Evolutionary conservation across 2,888 invertebrate genomes (phyloP), one percentile per base, ranked within the genome.

Genomic region (Sinodicranocentrus sp.): DNA sequence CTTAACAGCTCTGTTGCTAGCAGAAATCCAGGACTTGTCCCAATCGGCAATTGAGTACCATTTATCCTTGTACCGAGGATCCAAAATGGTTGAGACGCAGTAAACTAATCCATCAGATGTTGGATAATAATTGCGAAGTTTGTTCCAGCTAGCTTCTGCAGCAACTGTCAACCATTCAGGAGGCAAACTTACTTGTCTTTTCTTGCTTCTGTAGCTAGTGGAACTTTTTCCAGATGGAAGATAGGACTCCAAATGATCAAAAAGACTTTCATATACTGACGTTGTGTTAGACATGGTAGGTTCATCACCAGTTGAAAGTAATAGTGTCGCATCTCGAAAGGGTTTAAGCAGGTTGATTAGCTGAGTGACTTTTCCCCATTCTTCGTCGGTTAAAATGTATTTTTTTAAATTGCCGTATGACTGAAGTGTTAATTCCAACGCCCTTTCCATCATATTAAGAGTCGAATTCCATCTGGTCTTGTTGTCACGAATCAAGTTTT

Each of bases 231-330:
- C 48, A n/a, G 2, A 6, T n/a, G 13, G 13, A 2, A 10, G n/a
- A 48, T 48, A 48, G 2, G 6, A 10, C n/a, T 48, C 48, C 48
- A 48, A 10, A 25, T 85, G 84, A 1, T 44, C 23, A 52, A 79
- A 85, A 13, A 85, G 17, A 25, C 43, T 1, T 1, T 72, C 25
- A 39, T 85, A 85, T 0, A 76, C 43, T 1, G 61, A 23, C 0
- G 70, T 52, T 17, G 70, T 72, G 1, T 65, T 19, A 1, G 86
- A 54, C 1, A 86, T 54, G 5, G 67, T 83, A 21, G 84, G 79
- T 17, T 59, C 26, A 3, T 54, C 54, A 0, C 59, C 70, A 10
- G 67, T 39, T 0, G 82, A 82, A 0, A 84, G 23, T 0, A 57
- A 1, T 13, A 54, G 2, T 0, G 86, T 86, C 0, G 57, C 67